Percentiles rank a stretch among this genome's conserved stretches.
phyloP scores from a whole-genome alignment of 2,797 vertebrate genomes.

The Leptatherina wallacei region DNA sequence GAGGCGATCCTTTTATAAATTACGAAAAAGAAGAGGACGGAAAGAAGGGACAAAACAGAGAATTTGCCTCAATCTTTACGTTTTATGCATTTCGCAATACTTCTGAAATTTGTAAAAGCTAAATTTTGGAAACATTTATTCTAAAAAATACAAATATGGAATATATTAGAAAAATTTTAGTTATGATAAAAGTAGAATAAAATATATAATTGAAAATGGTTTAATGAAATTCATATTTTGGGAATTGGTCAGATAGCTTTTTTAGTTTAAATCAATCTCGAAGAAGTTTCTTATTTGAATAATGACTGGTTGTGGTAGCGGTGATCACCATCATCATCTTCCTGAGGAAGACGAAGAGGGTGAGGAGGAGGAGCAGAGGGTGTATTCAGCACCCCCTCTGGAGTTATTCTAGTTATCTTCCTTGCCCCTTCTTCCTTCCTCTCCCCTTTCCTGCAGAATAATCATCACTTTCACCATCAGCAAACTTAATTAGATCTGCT shows the following conservation, averaged over 20 bases:
- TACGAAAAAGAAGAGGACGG: background rate
- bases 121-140: too few species aligned
- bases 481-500: conserved; percentile 77
- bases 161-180: background rate
- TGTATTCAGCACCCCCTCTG: conserved; percentile 31
- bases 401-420: conserved; percentile 61
- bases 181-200: background rate
- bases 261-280: conserved; percentile 18
- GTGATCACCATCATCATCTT: conserved; percentile 15
- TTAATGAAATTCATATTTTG: background rate
- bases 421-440: conserved; percentile 34
- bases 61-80: background rate
- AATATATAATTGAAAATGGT: background rate
- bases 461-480: conserved; percentile 73
- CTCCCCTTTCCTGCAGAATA: conserved; percentile 57
- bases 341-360: conserved; percentile 24
- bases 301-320: conserved; percentile 26
- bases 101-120: background rate
- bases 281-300: conserved; percentile 37
- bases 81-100: background rate
- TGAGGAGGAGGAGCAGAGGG: conserved; percentile 22
- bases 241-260: background rate
- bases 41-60: background rate
- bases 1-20: conserved; percentile 10
- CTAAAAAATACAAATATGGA: too few species aligned